A percentile compares a stretch with the other conserved stretches of the same genome.
phyloP scores from a whole-genome alignment of 2,888 invertebrate genomes.

The Gymnoscelis rufifasciata region DNA sequence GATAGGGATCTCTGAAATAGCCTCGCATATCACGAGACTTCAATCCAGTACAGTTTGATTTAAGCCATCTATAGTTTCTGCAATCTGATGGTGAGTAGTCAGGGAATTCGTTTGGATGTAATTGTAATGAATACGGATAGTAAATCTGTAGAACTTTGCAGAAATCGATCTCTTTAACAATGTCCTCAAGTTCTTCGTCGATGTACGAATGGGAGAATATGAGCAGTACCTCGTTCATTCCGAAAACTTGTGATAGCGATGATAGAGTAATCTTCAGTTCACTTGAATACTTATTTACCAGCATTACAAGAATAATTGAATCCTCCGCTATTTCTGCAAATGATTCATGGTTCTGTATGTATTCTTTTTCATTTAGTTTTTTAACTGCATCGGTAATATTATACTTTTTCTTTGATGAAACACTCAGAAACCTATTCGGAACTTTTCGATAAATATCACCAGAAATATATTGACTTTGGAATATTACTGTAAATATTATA shows the following conservation, averaged over 20 bases:
- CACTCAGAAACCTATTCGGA: background rate
- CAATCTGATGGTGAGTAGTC: conserved; percentile 41
- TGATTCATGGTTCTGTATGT: conserved; percentile 37
- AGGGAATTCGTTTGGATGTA: conserved; percentile 43
- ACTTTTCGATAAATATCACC: background rate
- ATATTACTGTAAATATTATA: no score
- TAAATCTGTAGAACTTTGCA: conserved; percentile 52
- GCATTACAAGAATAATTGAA: conserved; percentile 45
- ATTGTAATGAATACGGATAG: conserved; percentile 50
- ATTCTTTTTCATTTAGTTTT: conserved; percentile 32
- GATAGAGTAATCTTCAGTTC: conserved; percentile 43
- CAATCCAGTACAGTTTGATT: conserved; percentile 40
- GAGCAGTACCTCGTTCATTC: conserved; percentile 46
- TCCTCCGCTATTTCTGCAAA: conserved; percentile 38
- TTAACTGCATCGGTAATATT: conserved; percentile 19
- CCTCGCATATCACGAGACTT: conserved; percentile 43
- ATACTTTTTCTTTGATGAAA: no score
- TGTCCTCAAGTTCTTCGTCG: conserved; percentile 39
- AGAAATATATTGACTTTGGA: no score
- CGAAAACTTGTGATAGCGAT: conserved; percentile 42
- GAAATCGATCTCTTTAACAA: conserved; percentile 47
- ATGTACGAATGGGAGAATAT: conserved; percentile 52
- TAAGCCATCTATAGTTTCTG: conserved; percentile 30
- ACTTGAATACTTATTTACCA: conserved; percentile 35
- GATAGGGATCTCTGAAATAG: conserved; percentile 39